Evolutionary conservation across 2,888 invertebrate genomes (phyloP), one percentile per base, ranked within the genome.

Genomic region (Cephus rjabovi): DNA sequence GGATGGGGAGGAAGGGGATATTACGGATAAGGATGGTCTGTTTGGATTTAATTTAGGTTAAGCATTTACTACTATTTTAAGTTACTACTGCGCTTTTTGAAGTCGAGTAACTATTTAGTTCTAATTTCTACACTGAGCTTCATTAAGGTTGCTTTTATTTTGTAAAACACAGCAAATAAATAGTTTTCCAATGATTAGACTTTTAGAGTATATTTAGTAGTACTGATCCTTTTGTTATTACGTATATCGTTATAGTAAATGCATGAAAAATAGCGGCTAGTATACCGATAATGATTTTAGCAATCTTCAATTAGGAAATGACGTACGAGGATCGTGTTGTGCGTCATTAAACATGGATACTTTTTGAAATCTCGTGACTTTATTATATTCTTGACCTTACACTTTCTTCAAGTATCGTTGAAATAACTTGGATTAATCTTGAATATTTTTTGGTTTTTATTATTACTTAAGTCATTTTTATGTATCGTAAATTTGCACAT

Each of bases 301-400:
- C 34, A 71, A 71, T 71, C 71, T 71, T 34, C 56, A 56, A 56
- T 56, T 56, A 56, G 56, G 34, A 71, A 71, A 71, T 71, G 71
- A 71, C 71, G 71, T 71, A 33, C 31, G 12, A 34, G 71, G 71
- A 2, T 31, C 33, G 71, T 34, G 71, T 31, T 71, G 30, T 71
- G 71, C 71, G 71, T 71, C 71, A 71, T 3, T 71, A 31, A 31
- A 71, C 12, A 71, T 56, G 56, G 56, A 56, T 56, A 56, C 23
- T 23, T 56, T 56, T 56, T 56, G 0, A 56, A 56, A 56, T 56
- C 56, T 23, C 23, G 56, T 56, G 56, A 56, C 56, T 23, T 56
- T 23, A 23, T 23, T 23, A 6, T 23, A 56, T 56, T 23, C 56
- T 56, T 23, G 1, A 95, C 23, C 2, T 23, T 23, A 56, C 9